Evolutionary conservation across 2,888 invertebrate genomes (phyloP).

Genomic region (Drosophila picticornis): DNA sequence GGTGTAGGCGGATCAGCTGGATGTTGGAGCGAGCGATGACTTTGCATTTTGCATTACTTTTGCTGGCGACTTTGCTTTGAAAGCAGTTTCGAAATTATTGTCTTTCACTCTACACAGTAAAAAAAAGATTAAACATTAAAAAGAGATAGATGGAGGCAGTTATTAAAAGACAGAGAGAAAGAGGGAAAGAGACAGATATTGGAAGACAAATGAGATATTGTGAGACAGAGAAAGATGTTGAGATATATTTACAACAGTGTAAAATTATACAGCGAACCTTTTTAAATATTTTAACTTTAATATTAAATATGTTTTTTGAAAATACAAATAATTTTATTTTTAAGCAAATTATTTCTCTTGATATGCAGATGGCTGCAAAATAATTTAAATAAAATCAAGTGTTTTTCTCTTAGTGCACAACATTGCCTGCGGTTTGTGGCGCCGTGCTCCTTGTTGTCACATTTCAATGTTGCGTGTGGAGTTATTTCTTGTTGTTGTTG

Average conservation of each 20-base stretch:
- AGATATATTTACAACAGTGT: not conserved
- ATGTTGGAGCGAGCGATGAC: conserved; percentile 63
- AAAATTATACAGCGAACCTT: not conserved
- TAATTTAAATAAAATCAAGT: not conserved
- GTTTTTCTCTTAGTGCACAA: not conserved
- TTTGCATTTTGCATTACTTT: conserved; percentile 81
- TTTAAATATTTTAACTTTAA: not conserved
- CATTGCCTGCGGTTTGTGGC: conserved; percentile 31
- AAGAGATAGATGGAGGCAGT: not conserved
- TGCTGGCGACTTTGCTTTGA: conserved; percentile 68
- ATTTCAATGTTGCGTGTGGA: conserved; percentile 80
- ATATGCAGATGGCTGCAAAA: not conserved
- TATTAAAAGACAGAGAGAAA: not conserved
- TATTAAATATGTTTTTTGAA: not conserved
- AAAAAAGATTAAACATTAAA: not conserved
- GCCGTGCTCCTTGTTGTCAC: conserved; percentile 42
- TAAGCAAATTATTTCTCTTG: not conserved
- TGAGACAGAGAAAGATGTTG: not conserved
- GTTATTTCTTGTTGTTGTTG: conserved; percentile 69
- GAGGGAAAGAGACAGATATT: not conserved
- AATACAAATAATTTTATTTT: not conserved
- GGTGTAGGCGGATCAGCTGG: conserved; percentile 36
- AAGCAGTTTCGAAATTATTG: conserved; percentile 79
- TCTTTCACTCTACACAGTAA: conserved; percentile 38
- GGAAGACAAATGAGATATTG: not conserved